Conservation (phyloP, 2,797 vertebrate genomes). For the Apogon talboti region DNA sequence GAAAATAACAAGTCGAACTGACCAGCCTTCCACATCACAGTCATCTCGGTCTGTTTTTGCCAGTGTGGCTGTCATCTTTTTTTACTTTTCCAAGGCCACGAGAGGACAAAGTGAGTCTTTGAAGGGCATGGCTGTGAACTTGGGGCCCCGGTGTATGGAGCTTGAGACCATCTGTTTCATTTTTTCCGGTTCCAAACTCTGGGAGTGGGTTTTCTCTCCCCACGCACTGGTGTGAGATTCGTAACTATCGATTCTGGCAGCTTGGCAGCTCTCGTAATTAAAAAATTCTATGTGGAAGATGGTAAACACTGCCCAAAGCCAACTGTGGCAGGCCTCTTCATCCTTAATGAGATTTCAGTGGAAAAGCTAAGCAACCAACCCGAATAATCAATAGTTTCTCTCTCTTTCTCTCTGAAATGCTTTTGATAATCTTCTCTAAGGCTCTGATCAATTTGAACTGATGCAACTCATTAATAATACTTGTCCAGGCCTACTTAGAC, state of each 20-base stretch:
- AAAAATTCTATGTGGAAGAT: constrained; percentile 78
- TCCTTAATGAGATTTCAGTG: constrained; percentile 82
- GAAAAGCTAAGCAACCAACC: constrained; percentile 75
- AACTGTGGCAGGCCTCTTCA: constrained; percentile 74
- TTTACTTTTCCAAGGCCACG: constrained; percentile 12
- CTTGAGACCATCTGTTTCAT: constrained; percentile 61
- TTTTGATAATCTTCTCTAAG: constrained; percentile 82
- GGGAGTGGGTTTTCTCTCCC: constrained; percentile 51
- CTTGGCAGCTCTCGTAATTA: constrained; percentile 74
- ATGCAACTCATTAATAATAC: constrained; percentile 78
- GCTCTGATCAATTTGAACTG: constrained; percentile 76
- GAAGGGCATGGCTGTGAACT: constrained; percentile 56
- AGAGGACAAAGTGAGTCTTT: constrained; percentile 40
- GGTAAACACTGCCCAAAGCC: constrained; percentile 79
- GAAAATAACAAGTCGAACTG: constrained; percentile 42
- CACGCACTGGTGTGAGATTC: constrained; percentile 56
- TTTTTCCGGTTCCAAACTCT: constrained; percentile 43
- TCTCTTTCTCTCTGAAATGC: constrained; percentile 73
- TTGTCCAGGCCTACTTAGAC: constrained; percentile 57
- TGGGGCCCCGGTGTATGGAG: constrained; percentile 18
- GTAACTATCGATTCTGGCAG: constrained; percentile 76
- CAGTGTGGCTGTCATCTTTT: background rate
- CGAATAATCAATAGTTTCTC: constrained; percentile 76
- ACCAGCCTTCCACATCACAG: constrained; percentile 29
- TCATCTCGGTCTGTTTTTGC: constrained; percentile 31